Percentiles rank a stretch among this genome's conserved stretches.
Conservation (phyloP, 1,140 invertebrate species). For the Psilanteris sp. region DNA sequence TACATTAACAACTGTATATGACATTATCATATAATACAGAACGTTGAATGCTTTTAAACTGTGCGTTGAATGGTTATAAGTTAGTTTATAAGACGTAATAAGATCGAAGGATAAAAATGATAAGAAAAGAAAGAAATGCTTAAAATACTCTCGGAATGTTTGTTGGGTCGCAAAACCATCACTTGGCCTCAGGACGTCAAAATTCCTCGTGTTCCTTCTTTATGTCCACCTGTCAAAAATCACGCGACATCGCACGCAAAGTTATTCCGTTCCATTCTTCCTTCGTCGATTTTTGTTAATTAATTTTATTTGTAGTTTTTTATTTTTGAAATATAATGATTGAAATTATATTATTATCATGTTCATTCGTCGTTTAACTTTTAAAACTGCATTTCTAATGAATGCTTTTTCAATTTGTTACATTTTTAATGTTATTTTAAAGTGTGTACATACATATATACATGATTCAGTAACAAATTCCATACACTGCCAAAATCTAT, state of each 20-base stretch:
- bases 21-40: constrained; percentile 1
- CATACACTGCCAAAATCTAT: no score
- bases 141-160: constrained; percentile 31
- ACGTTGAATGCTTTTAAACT: constrained; percentile 48
- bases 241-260: constrained; percentile 36
- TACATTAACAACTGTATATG: background rate
- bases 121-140: constrained; percentile 1
- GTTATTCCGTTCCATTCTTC: constrained; percentile 38
- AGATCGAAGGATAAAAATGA: background rate
- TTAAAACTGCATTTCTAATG: constrained; percentile 30
- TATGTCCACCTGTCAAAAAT: constrained; percentile 23
- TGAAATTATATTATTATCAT: constrained; percentile 3
- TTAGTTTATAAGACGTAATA: constrained; percentile 35
- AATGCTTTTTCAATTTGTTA: constrained; percentile 44
- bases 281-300: constrained; percentile 36
- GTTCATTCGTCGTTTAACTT: constrained; percentile 24
- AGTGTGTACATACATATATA: constrained; percentile 32
- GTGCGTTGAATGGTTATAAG: constrained; percentile 38
- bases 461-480: no score
- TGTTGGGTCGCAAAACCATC: constrained; percentile 8
- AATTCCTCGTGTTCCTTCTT: constrained; percentile 2
- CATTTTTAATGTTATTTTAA: constrained; percentile 41
- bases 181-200: constrained; percentile 32
- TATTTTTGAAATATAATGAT: constrained; percentile 5
- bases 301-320: constrained; percentile 43